phyloP scores from a whole-genome alignment of 2,888 invertebrate genomes.

The Lasioglossum pauxillum region DNA sequence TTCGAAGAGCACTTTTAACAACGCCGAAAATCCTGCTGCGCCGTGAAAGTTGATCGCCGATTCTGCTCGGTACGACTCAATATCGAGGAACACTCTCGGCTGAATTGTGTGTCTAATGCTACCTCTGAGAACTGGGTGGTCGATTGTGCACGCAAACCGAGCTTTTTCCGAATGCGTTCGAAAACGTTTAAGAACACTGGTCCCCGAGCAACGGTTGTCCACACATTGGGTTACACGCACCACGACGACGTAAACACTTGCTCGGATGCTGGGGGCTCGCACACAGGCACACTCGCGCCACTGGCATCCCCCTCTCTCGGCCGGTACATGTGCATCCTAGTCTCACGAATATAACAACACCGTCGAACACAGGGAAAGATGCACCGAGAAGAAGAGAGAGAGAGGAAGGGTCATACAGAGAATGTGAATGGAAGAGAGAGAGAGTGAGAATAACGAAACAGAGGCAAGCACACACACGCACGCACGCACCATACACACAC shows the following conservation, averaged over 20 bases:
- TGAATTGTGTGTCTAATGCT: neutral
- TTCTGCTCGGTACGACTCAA: neutral
- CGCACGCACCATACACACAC: conserved; percentile 4
- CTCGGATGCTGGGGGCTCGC: conserved; percentile 56
- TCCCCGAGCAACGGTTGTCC: conserved; percentile 37
- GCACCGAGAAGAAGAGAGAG: neutral
- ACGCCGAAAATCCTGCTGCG: neutral
- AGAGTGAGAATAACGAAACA: neutral
- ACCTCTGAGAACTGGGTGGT: conserved; percentile 11
- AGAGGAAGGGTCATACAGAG: neutral
- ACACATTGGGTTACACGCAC: conserved; percentile 29
- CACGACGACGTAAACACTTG: conserved; percentile 58
- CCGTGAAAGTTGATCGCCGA: neutral
- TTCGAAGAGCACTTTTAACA: neutral
- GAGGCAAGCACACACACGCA: neutral
- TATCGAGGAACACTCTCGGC: neutral
- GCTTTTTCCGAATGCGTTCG: conserved; percentile 26
- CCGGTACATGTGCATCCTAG: conserved; percentile 28
- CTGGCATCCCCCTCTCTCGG: conserved; percentile 27
- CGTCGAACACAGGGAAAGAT: conserved; percentile 7
- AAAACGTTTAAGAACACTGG: conserved; percentile 31
- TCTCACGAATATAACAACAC: conserved; percentile 7
- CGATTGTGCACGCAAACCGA: neutral
- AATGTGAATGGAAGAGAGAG: neutral
- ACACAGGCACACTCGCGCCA: conserved; percentile 35